Conservation (phyloP, 2,888 invertebrate species). For the Patella pellucida region DNA sequence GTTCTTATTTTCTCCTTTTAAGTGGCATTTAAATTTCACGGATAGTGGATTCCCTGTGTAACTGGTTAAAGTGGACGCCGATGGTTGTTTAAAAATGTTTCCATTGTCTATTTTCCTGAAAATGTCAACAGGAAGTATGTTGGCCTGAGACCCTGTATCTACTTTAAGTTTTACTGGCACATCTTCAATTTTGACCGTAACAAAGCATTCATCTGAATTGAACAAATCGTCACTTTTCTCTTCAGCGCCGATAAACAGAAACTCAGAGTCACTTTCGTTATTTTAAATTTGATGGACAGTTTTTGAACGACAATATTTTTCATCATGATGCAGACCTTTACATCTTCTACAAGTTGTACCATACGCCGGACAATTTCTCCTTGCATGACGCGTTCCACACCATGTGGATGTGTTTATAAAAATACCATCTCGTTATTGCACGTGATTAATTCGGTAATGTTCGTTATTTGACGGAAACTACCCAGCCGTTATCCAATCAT, state of each 20-base stretch:
- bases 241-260: not conserved
- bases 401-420: too few species aligned
- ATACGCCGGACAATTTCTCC: constrained; percentile 36
- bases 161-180: constrained; percentile 33
- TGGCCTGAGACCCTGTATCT: constrained; percentile 35
- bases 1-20: not conserved
- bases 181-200: not conserved
- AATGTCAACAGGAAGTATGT: constrained; percentile 7
- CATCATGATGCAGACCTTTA: constrained; percentile 38
- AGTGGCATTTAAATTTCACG: not conserved
- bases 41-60: not conserved
- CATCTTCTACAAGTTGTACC: constrained; percentile 36
- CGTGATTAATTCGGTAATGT: too few species aligned
- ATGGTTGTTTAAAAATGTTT: not conserved
- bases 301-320: constrained; percentile 11
- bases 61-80: not conserved
- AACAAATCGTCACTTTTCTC: not conserved
- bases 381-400: too few species aligned
- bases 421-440: too few species aligned
- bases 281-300: too few species aligned
- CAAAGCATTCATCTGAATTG: constrained; percentile 1
- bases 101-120: not conserved
- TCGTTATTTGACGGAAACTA: too few species aligned
- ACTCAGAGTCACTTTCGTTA: not conserved
- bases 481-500: too few species aligned